phyloP scores from a whole-genome alignment of 1,140 invertebrate species.

The Elysia chlorotica region DNA sequence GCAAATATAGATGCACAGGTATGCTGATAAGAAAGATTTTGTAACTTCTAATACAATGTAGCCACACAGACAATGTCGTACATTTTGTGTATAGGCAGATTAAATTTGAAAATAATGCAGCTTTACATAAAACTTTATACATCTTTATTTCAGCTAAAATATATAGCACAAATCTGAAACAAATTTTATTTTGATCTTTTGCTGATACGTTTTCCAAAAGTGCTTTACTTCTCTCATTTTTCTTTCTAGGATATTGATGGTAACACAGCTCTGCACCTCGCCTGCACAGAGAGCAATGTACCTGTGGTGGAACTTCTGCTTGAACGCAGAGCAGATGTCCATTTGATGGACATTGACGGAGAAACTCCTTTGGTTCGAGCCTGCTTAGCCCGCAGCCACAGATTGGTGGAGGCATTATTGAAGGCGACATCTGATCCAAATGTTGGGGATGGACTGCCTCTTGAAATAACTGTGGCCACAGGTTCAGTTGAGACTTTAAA shows the following conservation, averaged over 20 bases:
- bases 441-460: conserved; percentile 15
- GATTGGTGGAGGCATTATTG: conserved; percentile 24
- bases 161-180: too few relatives aligned
- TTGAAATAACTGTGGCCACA: conserved; percentile 13
- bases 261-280: conserved; percentile 27
- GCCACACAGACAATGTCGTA: too few relatives aligned
- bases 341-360: conserved; percentile 15
- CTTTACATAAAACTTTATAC: too few relatives aligned
- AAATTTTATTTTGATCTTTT: too few relatives aligned
- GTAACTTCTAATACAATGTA: too few relatives aligned
- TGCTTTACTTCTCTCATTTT: too few relatives aligned
- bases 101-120: too few relatives aligned
- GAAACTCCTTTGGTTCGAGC: conserved; percentile 27
- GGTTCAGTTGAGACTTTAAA: conserved; percentile 13
- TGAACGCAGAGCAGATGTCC: conserved; percentile 21
- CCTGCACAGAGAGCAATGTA: conserved; percentile 25
- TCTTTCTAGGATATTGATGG: conserved; percentile 23
- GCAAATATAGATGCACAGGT: conserved; percentile 23
- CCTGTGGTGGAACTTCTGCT: conserved; percentile 17
- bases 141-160: too few relatives aligned
- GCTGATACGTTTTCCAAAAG: too few relatives aligned
- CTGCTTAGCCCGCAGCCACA: conserved; percentile 15
- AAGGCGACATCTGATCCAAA: conserved; percentile 23
- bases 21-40: too few relatives aligned
- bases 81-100: too few relatives aligned